Conservation (phyloP, 2,113 vertebrate genomes). For the Pygoscelis antarcticus region DNA sequence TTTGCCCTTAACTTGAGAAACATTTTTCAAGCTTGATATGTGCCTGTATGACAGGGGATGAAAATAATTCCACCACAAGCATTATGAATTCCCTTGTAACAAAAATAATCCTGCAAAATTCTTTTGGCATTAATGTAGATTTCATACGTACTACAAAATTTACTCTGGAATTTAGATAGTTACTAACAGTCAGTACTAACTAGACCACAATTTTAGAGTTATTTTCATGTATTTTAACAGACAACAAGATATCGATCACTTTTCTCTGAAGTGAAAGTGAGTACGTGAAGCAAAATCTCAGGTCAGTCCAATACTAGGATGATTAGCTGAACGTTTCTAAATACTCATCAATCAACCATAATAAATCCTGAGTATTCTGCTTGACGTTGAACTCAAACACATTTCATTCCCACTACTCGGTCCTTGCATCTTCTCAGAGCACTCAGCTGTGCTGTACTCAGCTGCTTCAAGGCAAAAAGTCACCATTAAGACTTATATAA, state of each 20-base stretch:
- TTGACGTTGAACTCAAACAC: background rate
- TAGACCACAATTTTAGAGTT: background rate
- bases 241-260: background rate
- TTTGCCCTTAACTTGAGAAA: background rate
- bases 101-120: background rate
- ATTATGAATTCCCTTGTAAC: background rate
- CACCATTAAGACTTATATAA: background rate
- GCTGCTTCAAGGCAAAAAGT: background rate
- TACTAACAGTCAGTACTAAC: background rate
- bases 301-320: background rate
- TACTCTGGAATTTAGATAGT: background rate
- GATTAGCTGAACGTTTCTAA: background rate
- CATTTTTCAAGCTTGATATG: background rate
- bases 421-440: background rate
- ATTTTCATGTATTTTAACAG: background rate
- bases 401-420: background rate
- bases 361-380: background rate
- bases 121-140: background rate
- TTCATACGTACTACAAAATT: background rate
- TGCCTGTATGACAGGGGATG: background rate
- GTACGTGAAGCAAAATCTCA: background rate
- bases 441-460: background rate
- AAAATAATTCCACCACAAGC: background rate
- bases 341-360: background rate
- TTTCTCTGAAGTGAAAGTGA: background rate